Percentiles rank a stretch among this genome's conserved stretches.
These are phyloP conservation scores for Atopsyche davidsoni DNA, from an alignment of 1,140 invertebrate species.

Conservation along the genomic window DNA sequence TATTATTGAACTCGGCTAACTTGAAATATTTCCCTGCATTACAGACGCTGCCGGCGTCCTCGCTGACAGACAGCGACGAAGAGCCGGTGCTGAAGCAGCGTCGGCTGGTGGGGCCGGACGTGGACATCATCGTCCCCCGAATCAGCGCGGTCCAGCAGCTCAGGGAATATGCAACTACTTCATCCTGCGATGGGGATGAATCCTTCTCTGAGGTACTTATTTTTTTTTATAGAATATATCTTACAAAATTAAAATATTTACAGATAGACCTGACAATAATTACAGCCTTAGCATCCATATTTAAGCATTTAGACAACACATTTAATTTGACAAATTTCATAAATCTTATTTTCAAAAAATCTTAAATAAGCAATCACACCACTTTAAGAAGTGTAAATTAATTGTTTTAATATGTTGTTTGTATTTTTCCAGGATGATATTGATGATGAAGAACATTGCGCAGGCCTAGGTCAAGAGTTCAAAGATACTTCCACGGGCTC, in stretches of 20 bases:
- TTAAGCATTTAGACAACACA: slow-evolving; percentile 1
- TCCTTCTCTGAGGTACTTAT: slow-evolving; percentile 24
- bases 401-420: slow-evolving; percentile 2
- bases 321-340: neutral
- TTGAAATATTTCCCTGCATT: too few species aligned
- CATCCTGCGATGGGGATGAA: slow-evolving; percentile 17
- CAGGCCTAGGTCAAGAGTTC: slow-evolving; percentile 12
- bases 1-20: too few species aligned
- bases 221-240: neutral
- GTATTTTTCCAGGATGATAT: slow-evolving; percentile 14
- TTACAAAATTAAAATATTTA: neutral
- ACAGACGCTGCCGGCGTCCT: neutral
- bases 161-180: slow-evolving; percentile 6
- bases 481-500: slow-evolving; percentile 25
- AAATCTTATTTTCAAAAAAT: neutral
- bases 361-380: neutral
- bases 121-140: neutral
- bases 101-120: slow-evolving; percentile 43
- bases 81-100: slow-evolving; percentile 63
- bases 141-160: neutral
- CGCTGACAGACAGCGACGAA: slow-evolving; percentile 55
- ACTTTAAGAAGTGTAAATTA: too few species aligned
- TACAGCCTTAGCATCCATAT: too few species aligned
- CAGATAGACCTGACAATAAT: neutral
- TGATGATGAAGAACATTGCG: slow-evolving; percentile 13